Conservation (phyloP, 2,888 invertebrate species). For the Lepetodrilus schrolli region DNA sequence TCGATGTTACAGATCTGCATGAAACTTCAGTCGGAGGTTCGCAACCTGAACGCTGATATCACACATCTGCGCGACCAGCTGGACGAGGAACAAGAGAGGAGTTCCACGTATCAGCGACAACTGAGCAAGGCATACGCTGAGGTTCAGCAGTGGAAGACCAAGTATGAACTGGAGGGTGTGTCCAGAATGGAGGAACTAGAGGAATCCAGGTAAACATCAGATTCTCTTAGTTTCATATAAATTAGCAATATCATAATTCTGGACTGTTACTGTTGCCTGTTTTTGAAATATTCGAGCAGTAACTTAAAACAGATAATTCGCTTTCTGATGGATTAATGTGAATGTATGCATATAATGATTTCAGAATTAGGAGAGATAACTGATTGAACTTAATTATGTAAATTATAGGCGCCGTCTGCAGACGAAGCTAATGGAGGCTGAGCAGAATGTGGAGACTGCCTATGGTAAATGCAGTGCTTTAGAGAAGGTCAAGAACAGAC, state of each 20-base stretch:
- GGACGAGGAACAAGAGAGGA: conserved; percentile 99
- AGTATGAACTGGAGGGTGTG: conserved; percentile 90
- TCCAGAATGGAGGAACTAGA: conserved; percentile 79
- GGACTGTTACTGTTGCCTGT: too few relatives aligned
- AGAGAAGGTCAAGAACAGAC: conserved; percentile 98
- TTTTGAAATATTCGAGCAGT: too few relatives aligned
- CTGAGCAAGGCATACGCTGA: conserved; percentile 99
- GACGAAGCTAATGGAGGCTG: conserved; percentile 96
- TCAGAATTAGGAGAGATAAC: too few relatives aligned
- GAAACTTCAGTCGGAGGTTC: conserved; percentile 85
- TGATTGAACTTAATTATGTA: too few relatives aligned
- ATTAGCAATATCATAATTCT: too few relatives aligned
- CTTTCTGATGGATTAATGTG: too few relatives aligned
- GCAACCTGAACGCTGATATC: conserved; percentile 98
- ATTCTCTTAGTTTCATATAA: too few relatives aligned
- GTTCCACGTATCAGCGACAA: conserved; percentile 98
- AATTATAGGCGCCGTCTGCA: conserved; percentile 83
- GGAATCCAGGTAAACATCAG: conserved; percentile 72
- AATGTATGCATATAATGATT: too few relatives aligned
- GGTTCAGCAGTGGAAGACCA: conserved; percentile 97
- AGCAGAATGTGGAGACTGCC: conserved; percentile 97
- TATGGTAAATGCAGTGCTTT: conserved; percentile 97
- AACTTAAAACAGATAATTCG: too few relatives aligned
- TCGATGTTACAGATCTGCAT: conserved; percentile 60
- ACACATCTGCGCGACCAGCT: conserved; percentile 99